Base-by-base conservation (phyloP, 2,888 invertebrate species). In the Blomia tropicalis region DNA sequence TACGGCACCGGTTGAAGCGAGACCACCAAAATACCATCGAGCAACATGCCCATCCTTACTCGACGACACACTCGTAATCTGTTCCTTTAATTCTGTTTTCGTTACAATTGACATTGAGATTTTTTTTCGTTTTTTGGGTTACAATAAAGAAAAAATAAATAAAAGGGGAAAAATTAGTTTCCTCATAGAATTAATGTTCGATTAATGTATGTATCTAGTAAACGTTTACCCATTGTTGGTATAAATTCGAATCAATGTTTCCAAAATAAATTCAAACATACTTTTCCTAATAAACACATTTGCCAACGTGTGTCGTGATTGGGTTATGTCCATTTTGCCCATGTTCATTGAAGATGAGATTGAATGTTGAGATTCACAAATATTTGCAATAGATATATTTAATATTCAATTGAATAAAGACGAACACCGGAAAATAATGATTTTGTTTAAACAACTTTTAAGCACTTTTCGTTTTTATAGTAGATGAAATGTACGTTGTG, bases 1-100 rank as follows among this genome's bases (percentile, higher is more conserved):
- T 17, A 93, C 95, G 30, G 96, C 96, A 65, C 85, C 88, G 22
- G 92, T 89, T 60, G 92, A 89, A 29, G 91, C 91, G 56, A 92
- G 68, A 22, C 98, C 98, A 62, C 98, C 98, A 72, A 95, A 96
- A 75, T 95, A 98, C 96, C 96, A 99, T 74, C 83, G 79, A 17
- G 83, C 30, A 2, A 56, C 56, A 29, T 2, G 56, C 2, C 30
- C 23, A 29, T 56, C 56, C 23, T 56, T 56, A 11, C 29, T 27
- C 19, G 29, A 23, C 19, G 29, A 23, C 2, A 25, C 29, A 19
- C n/a, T 27, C 11, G 56, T 19, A 11, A 56, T 19, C 29, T 29
- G 56, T 14, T 56, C 56, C 36, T 56, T 56, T 36, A 56, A 23
- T 56, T 56, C 56, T 56, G 29, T 27, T 29, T 11, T 14, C n/a